These are phyloP conservation scores for Drosophila funebris DNA, from an alignment of 1,140 invertebrate genomes.

Conservation along the genomic window DNA sequence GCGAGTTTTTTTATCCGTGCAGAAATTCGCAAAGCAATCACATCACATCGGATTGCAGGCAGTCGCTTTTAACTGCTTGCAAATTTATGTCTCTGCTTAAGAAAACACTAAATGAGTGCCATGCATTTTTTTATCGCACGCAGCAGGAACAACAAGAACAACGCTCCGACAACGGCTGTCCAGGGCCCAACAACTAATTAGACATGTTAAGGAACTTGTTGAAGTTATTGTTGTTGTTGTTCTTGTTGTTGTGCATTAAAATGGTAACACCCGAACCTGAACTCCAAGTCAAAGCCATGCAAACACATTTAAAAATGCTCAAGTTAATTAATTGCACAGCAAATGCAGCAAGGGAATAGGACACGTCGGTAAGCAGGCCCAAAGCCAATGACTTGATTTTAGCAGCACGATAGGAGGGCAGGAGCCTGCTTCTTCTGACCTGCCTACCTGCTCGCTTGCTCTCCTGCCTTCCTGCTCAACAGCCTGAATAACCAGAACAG, in stretches of 20 bases:
- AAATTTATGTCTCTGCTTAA: slow-evolving; percentile 80
- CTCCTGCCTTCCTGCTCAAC: too few species aligned
- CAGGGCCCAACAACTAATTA: slow-evolving; percentile 74
- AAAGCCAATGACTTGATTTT: slow-evolving; percentile 77
- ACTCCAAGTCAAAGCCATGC: slow-evolving; percentile 40
- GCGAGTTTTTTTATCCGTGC: slow-evolving; percentile 15
- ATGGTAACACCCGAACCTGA: slow-evolving; percentile 69
- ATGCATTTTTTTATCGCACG: slow-evolving; percentile 79
- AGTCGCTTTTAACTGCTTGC: slow-evolving; percentile 70
- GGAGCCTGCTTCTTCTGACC: neutral
- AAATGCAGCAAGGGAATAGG: slow-evolving; percentile 49
- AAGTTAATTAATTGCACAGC: slow-evolving; percentile 79
- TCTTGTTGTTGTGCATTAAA: slow-evolving; percentile 61
- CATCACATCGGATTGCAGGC: slow-evolving; percentile 35
- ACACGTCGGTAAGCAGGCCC: slow-evolving; percentile 29
- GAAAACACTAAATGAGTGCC: slow-evolving; percentile 81
- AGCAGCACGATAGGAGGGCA: slow-evolving; percentile 59
- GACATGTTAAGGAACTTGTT: slow-evolving; percentile 82
- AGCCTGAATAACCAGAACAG: neutral
- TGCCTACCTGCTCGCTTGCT: neutral
- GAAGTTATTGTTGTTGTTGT: slow-evolving; percentile 45
- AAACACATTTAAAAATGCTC: slow-evolving; percentile 80
- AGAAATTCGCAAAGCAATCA: slow-evolving; percentile 35
- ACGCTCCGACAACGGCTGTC: slow-evolving; percentile 1
- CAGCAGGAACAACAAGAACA: slow-evolving; percentile 50